A percentile compares a stretch with the other conserved stretches of the same genome.
These are phyloP conservation scores for Elegia similella DNA, from an alignment of 2,888 invertebrate genomes.

Conservation along the genomic window DNA sequence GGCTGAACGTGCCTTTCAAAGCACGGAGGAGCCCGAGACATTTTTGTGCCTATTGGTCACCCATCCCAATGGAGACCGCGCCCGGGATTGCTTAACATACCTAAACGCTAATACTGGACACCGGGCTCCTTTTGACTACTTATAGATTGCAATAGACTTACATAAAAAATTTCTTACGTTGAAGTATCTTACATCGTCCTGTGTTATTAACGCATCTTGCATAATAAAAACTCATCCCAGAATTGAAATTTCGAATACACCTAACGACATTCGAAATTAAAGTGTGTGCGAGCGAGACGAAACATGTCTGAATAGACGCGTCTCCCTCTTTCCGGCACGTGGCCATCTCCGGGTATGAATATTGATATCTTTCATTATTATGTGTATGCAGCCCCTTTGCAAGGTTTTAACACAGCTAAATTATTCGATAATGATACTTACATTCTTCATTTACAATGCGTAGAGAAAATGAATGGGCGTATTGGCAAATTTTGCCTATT, in stretches of 20 bases:
- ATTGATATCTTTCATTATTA: slow-evolving; percentile 55
- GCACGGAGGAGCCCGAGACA: too few species aligned
- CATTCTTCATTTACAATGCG: background rate
- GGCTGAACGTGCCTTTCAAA: too few species aligned
- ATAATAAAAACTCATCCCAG: slow-evolving; percentile 20
- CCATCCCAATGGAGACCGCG: too few species aligned
- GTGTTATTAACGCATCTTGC: background rate
- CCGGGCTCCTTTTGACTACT: too few species aligned
- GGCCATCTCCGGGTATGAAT: slow-evolving; percentile 50
- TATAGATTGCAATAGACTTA: too few species aligned
- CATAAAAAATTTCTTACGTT: too few species aligned
- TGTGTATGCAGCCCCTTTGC: slow-evolving; percentile 7
- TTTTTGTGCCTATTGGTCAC: too few species aligned
- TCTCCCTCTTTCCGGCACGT: slow-evolving; percentile 48
- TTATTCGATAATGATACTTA: background rate
- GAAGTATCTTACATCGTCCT: background rate
- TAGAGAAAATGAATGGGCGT: too few species aligned
- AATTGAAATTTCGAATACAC: slow-evolving; percentile 37
- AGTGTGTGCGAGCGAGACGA: slow-evolving; percentile 33
- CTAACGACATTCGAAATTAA: slow-evolving; percentile 37
- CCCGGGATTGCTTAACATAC: too few species aligned
- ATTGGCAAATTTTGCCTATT: too few species aligned
- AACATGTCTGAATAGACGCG: slow-evolving; percentile 22
- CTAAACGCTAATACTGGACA: too few species aligned
- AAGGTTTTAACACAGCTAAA: background rate